Conservation (phyloP, 2,113 vertebrate genomes). For the Eurystomus gularis region DNA sequence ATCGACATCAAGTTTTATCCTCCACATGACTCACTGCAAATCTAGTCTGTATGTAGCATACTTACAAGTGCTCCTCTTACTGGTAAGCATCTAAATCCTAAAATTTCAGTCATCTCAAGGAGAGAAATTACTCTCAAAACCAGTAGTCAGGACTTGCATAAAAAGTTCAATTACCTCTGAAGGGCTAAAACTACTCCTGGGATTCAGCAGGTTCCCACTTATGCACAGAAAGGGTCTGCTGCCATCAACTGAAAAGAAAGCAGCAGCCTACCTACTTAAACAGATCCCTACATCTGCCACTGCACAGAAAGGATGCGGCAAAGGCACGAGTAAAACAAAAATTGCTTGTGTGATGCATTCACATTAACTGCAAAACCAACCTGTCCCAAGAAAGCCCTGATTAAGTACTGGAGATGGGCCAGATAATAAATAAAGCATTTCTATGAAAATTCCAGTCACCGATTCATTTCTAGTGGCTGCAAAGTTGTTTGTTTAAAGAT, state of each 20-base stretch:
- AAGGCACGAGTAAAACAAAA: background rate
- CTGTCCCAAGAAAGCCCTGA: background rate
- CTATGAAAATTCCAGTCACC: background rate
- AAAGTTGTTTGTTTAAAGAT: background rate
- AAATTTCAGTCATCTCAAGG: background rate
- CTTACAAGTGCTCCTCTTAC: background rate
- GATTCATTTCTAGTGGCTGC: background rate
- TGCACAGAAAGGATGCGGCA: background rate
- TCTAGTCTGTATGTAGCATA: background rate
- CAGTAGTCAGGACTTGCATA: background rate
- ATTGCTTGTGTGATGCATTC: background rate
- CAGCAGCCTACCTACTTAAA: background rate
- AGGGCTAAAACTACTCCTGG: background rate
- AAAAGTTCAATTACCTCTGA: background rate
- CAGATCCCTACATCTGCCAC: background rate
- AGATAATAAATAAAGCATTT: background rate
- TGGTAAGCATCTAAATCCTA: background rate
- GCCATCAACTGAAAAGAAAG: background rate
- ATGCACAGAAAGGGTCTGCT: background rate
- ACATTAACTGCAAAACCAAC: background rate
- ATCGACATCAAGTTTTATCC: background rate
- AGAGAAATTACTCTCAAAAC: background rate
- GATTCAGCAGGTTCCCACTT: background rate
- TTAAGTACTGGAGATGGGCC: constrained; percentile 2
- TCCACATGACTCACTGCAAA: background rate